Evolutionary conservation across 2,113 vertebrate species (phyloP).

Genomic region (Poecile atricapillus): DNA sequence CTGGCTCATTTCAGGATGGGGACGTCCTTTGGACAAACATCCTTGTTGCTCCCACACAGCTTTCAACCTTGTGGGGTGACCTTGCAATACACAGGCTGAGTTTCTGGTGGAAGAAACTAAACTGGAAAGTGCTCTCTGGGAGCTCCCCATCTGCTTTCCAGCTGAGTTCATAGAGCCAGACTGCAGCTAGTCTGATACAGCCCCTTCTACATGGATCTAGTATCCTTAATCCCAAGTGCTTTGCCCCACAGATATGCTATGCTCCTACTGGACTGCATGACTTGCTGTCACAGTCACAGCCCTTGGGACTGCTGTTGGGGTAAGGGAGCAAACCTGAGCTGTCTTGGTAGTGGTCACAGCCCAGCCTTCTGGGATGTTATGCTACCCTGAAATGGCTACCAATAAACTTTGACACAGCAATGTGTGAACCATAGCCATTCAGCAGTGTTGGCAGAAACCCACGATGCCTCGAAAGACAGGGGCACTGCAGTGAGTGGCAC

Average conservation of each 20-base stretch:
- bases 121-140: neutral
- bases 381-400: neutral
- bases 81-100: neutral
- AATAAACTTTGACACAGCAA: neutral
- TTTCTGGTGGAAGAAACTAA: neutral
- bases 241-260: neutral
- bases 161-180: neutral
- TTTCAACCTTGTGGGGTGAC: neutral
- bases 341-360: neutral
- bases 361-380: neutral
- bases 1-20: neutral
- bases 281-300: neutral
- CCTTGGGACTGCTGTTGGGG: neutral
- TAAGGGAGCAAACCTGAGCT: neutral
- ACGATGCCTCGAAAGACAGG: neutral
- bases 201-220: neutral
- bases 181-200: neutral
- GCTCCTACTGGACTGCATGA: neutral
- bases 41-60: neutral
- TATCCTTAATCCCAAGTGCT: rapidly evolving
- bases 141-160: neutral
- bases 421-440: rapidly evolving
- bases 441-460: neutral
- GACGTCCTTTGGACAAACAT: neutral
- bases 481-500: neutral